Evolutionary conservation across 2,888 invertebrate species (phyloP).

Genomic region (Megastigmus dorsalis): DNA sequence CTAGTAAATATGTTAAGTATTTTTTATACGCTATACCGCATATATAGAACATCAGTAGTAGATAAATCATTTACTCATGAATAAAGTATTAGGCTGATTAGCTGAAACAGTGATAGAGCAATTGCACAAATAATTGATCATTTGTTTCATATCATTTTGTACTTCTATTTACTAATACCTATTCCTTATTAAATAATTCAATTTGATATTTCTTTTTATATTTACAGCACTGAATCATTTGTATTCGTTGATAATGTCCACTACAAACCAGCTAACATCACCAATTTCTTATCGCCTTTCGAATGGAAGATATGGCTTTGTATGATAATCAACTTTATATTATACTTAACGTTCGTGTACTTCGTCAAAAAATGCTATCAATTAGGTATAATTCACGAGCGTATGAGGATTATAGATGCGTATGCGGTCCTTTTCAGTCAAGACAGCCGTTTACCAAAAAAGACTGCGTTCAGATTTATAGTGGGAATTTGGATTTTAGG

Average conservation of each 20-base stretch:
- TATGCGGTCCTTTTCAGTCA: neutral
- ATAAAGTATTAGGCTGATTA: no score
- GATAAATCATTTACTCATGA: no score
- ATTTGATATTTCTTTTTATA: no score
- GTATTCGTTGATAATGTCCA: neutral
- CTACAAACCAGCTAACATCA: neutral
- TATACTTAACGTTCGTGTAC: neutral
- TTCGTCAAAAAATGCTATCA: neutral
- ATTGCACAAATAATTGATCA: no score
- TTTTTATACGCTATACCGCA: no score
- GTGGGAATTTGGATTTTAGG: neutral
- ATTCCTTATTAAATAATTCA: no score
- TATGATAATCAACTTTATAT: neutral
- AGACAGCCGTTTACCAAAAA: neutral
- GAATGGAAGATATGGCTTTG: neutral
- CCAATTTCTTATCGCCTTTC: neutral
- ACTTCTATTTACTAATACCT: no score
- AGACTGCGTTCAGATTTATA: neutral
- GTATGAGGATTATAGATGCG: neutral
- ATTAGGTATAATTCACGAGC: neutral
- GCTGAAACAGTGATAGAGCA: no score
- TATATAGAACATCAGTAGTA: no score
- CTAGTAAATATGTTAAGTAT: no score
- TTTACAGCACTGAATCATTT: neutral
- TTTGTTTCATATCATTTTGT: no score